Conservation (phyloP, 2,888 invertebrate species). For the Exocentrus adspersus region DNA sequence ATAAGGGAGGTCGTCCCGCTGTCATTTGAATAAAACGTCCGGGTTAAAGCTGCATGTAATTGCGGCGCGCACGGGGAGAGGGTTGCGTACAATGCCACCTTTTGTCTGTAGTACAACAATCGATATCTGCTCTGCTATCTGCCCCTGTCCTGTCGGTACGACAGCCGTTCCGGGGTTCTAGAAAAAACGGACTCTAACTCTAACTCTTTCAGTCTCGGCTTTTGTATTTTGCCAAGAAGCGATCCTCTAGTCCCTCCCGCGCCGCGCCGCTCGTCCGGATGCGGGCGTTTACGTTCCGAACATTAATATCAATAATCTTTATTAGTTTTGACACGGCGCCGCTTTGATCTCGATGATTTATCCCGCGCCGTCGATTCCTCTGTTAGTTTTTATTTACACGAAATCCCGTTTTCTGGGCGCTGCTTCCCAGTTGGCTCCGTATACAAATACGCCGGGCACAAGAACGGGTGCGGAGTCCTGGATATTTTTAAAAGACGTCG, state of each 20-base stretch:
- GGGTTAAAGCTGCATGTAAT: slow-evolving; percentile 60
- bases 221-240: not conserved
- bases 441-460: not conserved
- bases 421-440: not conserved
- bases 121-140: slow-evolving; percentile 16
- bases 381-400: slow-evolving; percentile 3
- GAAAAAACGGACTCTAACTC: no score
- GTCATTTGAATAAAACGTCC: slow-evolving; percentile 60
- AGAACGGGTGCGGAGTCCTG: not conserved
- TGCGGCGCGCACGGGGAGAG: slow-evolving; percentile 53
- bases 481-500: no score
- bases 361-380: not conserved
- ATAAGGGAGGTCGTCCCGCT: slow-evolving; percentile 57
- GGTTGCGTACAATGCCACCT: slow-evolving; percentile 28
- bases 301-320: slow-evolving; percentile 3
- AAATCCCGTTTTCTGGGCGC: not conserved
- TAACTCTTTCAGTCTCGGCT: no score
- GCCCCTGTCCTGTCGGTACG: not conserved
- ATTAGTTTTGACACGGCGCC: not conserved
- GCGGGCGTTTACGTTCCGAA: not conserved
- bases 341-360: not conserved
- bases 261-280: not conserved
- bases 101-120: slow-evolving; percentile 19
- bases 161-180: not conserved
- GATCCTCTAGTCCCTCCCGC: no score